Evolutionary conservation across 2,797 vertebrate genomes (phyloP).

Genomic region (Tamandua tetradactyla): DNA sequence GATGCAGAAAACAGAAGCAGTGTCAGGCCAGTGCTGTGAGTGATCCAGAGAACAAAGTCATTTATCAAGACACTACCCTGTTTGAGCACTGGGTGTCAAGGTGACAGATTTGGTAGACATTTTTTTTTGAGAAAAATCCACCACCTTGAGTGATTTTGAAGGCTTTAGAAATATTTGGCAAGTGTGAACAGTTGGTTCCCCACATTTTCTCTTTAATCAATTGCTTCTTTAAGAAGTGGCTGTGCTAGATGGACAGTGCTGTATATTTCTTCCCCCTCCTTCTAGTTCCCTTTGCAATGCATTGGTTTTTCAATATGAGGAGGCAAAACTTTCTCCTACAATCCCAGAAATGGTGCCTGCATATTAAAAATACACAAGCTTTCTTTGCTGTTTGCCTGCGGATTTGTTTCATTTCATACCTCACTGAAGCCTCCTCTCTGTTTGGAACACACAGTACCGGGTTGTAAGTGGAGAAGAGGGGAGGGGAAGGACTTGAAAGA

Average conservation of each 20-base stretch:
- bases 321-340: conserved; percentile 58
- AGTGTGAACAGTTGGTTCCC: conserved; percentile 53
- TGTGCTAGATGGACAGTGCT: not conserved
- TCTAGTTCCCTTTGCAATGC: conserved; percentile 41
- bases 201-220: conserved; percentile 59
- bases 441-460: conserved; percentile 67
- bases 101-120: conserved; percentile 70
- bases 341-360: conserved; percentile 55
- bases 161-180: conserved; percentile 65
- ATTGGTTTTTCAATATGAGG: conserved; percentile 59
- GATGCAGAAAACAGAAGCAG: conserved; percentile 70
- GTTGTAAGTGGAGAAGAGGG: conserved; percentile 49
- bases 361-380: conserved; percentile 74
- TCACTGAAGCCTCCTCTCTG: conserved; percentile 71
- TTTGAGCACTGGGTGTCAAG: conserved; percentile 63
- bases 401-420: conserved; percentile 78
- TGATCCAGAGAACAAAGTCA: conserved; percentile 65
- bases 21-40: conserved; percentile 40
- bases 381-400: conserved; percentile 68
- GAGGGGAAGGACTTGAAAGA: not conserved
- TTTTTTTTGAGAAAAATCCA: conserved; percentile 13
- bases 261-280: not conserved
- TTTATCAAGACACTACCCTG: conserved; percentile 65
- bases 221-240: conserved; percentile 47
- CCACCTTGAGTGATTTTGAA: conserved; percentile 64